Base-by-base conservation (phyloP, 2,888 invertebrate genomes). In the Erynnis tages region DNA sequence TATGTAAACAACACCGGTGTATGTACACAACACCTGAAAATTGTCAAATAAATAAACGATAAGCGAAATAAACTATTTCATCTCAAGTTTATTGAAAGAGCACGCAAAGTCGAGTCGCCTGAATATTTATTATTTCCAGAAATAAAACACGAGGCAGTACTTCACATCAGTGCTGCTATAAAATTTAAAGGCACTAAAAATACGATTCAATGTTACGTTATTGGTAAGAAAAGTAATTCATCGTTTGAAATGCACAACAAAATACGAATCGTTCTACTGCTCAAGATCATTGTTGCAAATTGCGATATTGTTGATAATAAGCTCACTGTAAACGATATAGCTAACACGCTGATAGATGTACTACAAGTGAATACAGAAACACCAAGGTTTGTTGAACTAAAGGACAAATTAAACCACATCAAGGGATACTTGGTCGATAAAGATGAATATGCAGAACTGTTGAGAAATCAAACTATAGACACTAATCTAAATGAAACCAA, bases 401-500 rank as follows among this genome's bases (percentile, higher is more conserved):
- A 63, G 64, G 67, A 69, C 0, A 87, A 84, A 63, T 38, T 86
- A 2, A 58, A 65, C 0, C 70, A 60, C 21, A 76, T 88, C 4
- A 64, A 77, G 2, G 58, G 46, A 11, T 86, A 78, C 58, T 73
- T 73, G 0, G 54, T 78, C 1, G 70, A 85, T 27, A 75, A 70
- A 56, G 67, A 76, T 16, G 64, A 69, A 32, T 66, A 74, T 10
- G 62, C 65, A 1, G 56, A 67, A 13, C 14, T 79, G 4, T 30
- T 88, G 0, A 54, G 54, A 1, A 78, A 82, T 38, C 63, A 76
- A 17, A 73, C 80, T 0, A 63, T 38, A 11, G 62, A 68, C 30
- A 73, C 72, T 0, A 49, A 63, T 44, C 54, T 87, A 1, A 86
- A 76, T 21, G 67, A 76, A 44, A 86, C 80, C 0, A 79, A 77